Evolutionary conservation across 1,140 invertebrate species (phyloP), one percentile per base, ranked within the genome.

Genomic region (Anadara kagoshimensis): DNA sequence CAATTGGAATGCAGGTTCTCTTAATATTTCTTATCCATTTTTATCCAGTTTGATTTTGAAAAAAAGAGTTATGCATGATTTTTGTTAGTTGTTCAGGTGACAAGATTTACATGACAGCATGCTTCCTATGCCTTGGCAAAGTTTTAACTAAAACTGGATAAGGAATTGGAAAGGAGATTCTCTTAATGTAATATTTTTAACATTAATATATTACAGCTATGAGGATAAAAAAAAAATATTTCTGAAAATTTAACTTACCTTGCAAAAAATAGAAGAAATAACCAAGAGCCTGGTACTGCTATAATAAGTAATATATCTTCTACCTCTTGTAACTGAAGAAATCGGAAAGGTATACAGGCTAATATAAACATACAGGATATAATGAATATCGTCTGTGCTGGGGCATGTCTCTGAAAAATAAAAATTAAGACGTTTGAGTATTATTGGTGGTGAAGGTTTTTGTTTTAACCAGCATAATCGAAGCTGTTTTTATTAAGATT

Each of bases 201-300:
- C n/a, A n/a, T n/a, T n/a, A n/a, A 8, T 18, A 47, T 47, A 10
- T 47, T 47, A 49, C 47, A 20, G n/a, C n/a, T 49, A 4, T 18
- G 10, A 18, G 14, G 1, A 18, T 8, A 47, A 18, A 47, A 10
- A 47, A 18, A 47, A 10, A 47, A 10, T 49, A 18, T 20, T 18
- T 18, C 10, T 14, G 1, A 14, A 57, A 57, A 24, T 4, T 44
- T 36, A 7, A 53, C 69, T 75, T 91, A 99, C 97, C 97, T 97
- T 45, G 97, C 97, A 91, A 99, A 99, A 89, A 99, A 99, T 93
- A 99, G 97, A 0, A 99, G 92, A 64, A 98, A 93, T 88, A 98
- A 97, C 97, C 98, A 99, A 12, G 94, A 95, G 16, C 96, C 95
- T 0, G 98, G 97, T 24, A 98, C 93, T 0, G 97, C 95, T 76